phyloP scores from a whole-genome alignment of 2,113 vertebrate genomes.

The Protomyctophum bolini region DNA sequence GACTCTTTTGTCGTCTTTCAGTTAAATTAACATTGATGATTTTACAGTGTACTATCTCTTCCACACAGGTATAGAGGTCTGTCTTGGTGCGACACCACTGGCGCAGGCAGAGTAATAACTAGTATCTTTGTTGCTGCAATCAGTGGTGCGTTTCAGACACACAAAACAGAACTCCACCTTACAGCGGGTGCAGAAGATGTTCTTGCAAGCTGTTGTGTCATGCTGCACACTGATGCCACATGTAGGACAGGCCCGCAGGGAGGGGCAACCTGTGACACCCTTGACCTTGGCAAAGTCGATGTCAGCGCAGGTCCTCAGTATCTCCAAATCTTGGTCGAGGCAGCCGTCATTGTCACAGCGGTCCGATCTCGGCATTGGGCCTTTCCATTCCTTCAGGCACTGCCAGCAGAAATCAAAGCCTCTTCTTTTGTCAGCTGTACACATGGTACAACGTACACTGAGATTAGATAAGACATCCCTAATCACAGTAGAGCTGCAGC shows the following conservation, averaged over 20 bases:
- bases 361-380: slow-evolving; percentile 46
- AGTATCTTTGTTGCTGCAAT: too few relatives aligned
- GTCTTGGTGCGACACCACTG: slow-evolving; percentile 45
- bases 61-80: slow-evolving; percentile 61
- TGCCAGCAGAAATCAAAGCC: slow-evolving; percentile 58
- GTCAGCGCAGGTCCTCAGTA: slow-evolving; percentile 23
- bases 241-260: slow-evolving; percentile 57
- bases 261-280: slow-evolving; percentile 31
- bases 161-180: slow-evolving; percentile 62
- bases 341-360: slow-evolving; percentile 50
- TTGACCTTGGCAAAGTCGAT: slow-evolving; percentile 17
- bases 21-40: neutral
- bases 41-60: neutral
- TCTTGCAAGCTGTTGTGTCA: slow-evolving; percentile 58
- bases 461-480: slow-evolving; percentile 47
- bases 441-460: slow-evolving; percentile 49
- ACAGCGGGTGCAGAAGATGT: slow-evolving; percentile 56
- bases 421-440: slow-evolving; percentile 23
- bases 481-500: slow-evolving; percentile 48
- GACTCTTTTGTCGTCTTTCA: too few relatives aligned
- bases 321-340: slow-evolving; percentile 46
- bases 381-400: slow-evolving; percentile 50
- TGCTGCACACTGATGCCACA: slow-evolving; percentile 57
- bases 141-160: slow-evolving; percentile 48
- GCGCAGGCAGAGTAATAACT: slow-evolving; percentile 34